Evolutionary conservation across 2,113 vertebrate genomes (phyloP).

Genomic region (Passer montanus): DNA sequence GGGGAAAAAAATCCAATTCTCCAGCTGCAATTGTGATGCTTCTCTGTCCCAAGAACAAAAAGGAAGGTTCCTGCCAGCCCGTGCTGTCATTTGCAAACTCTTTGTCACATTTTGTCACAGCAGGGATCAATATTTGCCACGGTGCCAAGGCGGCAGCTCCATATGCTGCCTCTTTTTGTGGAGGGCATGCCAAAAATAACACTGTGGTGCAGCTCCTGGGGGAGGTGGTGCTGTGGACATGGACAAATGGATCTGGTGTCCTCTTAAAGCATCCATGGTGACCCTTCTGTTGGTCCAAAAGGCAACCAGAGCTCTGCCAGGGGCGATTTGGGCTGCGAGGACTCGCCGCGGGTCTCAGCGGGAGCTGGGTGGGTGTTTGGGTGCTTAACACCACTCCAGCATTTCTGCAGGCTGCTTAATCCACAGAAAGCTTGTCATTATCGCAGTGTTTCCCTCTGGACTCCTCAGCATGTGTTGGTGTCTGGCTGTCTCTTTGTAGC

Average conservation of each 20-base stretch:
- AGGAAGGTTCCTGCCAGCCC: not conserved
- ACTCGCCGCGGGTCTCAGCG: not conserved
- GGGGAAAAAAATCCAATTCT: not conserved
- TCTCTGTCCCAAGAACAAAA: not conserved
- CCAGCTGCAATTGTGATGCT: not conserved
- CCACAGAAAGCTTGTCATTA: slow-evolving; percentile 24
- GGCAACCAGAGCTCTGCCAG: not conserved
- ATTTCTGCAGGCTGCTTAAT: slow-evolving; percentile 34
- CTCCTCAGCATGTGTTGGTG: slow-evolving; percentile 11
- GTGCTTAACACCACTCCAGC: not conserved
- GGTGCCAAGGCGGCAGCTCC: not conserved
- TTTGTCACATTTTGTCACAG: slow-evolving; percentile 5
- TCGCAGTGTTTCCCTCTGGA: slow-evolving; percentile 28
- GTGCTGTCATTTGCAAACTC: not conserved
- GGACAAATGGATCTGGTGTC: not conserved
- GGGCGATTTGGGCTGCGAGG: fast-evolving
- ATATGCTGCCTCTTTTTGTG: not conserved
- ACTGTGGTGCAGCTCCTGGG: fast-evolving
- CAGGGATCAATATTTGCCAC: slow-evolving; percentile 32
- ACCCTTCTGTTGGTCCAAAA: not conserved
- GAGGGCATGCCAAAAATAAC: not conserved
- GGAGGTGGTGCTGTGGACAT: fast-evolving
- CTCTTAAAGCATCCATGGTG: fast-evolving
- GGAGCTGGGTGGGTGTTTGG: not conserved
- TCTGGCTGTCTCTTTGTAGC: not conserved